A percentile compares a stretch with the other conserved stretches of the same genome.
These are phyloP conservation scores for Apamea crenata DNA, from an alignment of 2,888 invertebrate genomes.

Conservation along the genomic window DNA sequence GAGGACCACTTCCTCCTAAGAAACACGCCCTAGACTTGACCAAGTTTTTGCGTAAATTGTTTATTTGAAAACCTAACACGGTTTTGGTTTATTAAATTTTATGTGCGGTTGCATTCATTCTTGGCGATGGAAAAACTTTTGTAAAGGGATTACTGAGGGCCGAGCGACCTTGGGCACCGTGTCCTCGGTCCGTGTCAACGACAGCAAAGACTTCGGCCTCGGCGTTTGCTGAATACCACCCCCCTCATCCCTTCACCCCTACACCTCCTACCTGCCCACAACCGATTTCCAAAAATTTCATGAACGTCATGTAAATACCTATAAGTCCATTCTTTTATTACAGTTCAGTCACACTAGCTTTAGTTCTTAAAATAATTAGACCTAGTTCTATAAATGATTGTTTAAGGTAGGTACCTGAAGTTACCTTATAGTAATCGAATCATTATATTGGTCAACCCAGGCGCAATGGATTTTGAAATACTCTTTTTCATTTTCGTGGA, in stretches of 20 bases:
- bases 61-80: not conserved
- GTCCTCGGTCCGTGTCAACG: constrained; percentile 88
- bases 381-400: not conserved
- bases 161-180: constrained; percentile 83
- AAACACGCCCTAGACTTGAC: not conserved
- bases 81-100: constrained; percentile 27
- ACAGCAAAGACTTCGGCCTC: constrained; percentile 81
- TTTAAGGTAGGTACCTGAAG: not conserved
- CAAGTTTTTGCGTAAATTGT: not conserved
- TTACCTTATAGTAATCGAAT: not conserved
- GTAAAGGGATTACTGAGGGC: constrained; percentile 70
- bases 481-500: not conserved
- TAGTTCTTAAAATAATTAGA: constrained; percentile 5
- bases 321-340: constrained; percentile 5
- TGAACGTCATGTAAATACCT: constrained; percentile 62
- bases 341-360: not conserved
- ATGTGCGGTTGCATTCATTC: constrained; percentile 62
- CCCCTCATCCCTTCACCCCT: constrained; percentile 64
- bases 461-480: constrained; percentile 1
- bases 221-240: constrained; percentile 73
- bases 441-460: not conserved
- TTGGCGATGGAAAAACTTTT: constrained; percentile 66
- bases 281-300: constrained; percentile 78
- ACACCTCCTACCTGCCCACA: constrained; percentile 60
- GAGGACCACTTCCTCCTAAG: not conserved